Conservation (phyloP, 2,888 invertebrate species). For the Neoaliturus tenellus region DNA sequence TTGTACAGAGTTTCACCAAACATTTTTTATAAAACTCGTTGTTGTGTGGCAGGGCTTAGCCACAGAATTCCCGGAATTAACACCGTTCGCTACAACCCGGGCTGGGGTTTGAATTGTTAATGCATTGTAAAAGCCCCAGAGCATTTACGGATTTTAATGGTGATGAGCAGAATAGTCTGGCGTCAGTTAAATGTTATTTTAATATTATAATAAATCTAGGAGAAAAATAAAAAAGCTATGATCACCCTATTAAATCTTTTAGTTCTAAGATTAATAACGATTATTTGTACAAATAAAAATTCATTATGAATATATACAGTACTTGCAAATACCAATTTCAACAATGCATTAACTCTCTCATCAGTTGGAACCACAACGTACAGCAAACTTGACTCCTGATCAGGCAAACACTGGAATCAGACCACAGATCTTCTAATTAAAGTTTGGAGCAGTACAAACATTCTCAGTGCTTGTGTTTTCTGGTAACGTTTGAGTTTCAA, state of each 20-base stretch:
- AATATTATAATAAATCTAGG: no score
- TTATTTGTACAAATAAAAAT: no score
- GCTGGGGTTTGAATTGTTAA: slow-evolving; percentile 23
- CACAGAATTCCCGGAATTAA: not conserved
- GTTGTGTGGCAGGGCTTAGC: not conserved
- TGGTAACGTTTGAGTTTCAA: slow-evolving; percentile 4
- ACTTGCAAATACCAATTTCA: no score
- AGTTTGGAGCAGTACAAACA: not conserved
- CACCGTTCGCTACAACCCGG: not conserved
- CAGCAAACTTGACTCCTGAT: not conserved
- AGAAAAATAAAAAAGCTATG: no score
- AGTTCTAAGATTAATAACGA: no score
- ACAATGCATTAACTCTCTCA: no score
- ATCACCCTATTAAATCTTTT: no score
- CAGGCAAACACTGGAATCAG: not conserved
- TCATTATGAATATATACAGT: no score
- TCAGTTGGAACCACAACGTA: not conserved
- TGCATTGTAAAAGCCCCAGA: slow-evolving; percentile 12
- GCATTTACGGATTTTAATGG: not conserved
- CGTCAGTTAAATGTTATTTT: no score
- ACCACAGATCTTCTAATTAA: slow-evolving; percentile 19
- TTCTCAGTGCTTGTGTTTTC: not conserved
- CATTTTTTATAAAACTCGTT: no score
- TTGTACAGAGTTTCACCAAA: no score
- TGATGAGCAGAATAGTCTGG: no score